Conservation (phyloP, 2,113 vertebrate genomes). For the Ciconia boyciana region DNA sequence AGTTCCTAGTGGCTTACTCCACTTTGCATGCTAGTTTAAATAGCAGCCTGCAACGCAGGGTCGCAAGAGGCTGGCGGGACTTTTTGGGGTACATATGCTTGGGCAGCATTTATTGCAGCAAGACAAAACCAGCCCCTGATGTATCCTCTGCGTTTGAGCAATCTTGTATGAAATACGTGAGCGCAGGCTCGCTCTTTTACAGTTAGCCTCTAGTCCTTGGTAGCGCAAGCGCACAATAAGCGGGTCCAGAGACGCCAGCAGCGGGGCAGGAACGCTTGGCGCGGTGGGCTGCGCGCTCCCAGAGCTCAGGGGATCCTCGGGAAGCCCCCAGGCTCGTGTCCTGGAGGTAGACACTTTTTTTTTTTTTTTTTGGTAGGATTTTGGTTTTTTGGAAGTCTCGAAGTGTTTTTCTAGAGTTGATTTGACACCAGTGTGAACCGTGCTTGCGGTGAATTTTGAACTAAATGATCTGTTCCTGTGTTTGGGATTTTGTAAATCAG, state of each 20-base stretch:
- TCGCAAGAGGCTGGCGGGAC: not conserved
- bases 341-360: accelerated
- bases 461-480: accelerated
- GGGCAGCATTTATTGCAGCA: not conserved
- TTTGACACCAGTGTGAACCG: accelerated
- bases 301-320: too few relatives aligned
- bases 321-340: accelerated
- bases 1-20: not conserved
- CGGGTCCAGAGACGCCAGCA: not conserved
- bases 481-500: not conserved
- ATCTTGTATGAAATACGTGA: accelerated
- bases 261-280: accelerated
- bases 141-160: not conserved
- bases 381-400: not conserved
- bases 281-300: not conserved
- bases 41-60: accelerated
- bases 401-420: not conserved
- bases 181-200: accelerated
- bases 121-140: accelerated
- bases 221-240: accelerated
- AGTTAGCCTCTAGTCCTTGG: accelerated
- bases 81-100: accelerated
- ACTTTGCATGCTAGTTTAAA: not conserved
- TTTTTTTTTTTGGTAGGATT: too few relatives aligned
- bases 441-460: accelerated